A percentile compares a stretch with the other conserved stretches of the same genome.
Evolutionary conservation across 2,888 invertebrate species (phyloP).

Genomic region (Spodoptera exigua): DNA sequence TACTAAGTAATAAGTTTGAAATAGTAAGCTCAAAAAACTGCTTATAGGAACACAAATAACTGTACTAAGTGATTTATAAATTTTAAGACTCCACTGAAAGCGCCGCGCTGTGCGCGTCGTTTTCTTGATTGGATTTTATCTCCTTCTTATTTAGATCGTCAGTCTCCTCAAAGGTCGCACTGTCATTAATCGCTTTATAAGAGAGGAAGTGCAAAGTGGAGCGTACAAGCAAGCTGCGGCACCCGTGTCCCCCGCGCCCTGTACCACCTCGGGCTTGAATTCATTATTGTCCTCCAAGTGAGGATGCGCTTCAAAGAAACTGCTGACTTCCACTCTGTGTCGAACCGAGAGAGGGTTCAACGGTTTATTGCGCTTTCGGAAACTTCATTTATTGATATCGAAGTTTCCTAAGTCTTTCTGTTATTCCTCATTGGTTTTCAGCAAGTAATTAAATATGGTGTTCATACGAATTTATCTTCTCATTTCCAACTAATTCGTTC

Average conservation of each 20-base stretch:
- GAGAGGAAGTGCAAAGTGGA: constrained; percentile 83
- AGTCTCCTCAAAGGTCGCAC: constrained; percentile 76
- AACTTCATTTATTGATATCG: constrained; percentile 74
- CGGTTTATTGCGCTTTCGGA: constrained; percentile 80
- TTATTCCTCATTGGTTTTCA: constrained; percentile 32
- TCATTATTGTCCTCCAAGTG: constrained; percentile 84
- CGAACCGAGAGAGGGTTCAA: constrained; percentile 71
- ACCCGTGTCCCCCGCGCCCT: constrained; percentile 55
- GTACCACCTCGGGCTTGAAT: constrained; percentile 77
- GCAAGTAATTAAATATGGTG: constrained; percentile 8
- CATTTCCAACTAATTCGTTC: too few species aligned
- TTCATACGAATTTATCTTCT: too few species aligned
- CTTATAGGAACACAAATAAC: constrained; percentile 28
- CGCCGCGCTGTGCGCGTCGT: constrained; percentile 56
- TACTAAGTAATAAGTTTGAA: too few species aligned
- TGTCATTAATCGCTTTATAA: constrained; percentile 85
- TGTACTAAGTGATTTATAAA: constrained; percentile 32
- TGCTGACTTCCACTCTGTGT: constrained; percentile 79
- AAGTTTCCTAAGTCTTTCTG: constrained; percentile 53
- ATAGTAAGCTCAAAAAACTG: constrained; percentile 18
- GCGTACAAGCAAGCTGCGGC: constrained; percentile 79
- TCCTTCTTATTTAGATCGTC: constrained; percentile 77
- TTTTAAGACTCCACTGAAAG: constrained; percentile 42
- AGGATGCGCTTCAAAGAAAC: constrained; percentile 85
- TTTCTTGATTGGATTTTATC: constrained; percentile 78